Conservation (phyloP, 2,888 invertebrate species). For the Meteorus cinctellus region DNA sequence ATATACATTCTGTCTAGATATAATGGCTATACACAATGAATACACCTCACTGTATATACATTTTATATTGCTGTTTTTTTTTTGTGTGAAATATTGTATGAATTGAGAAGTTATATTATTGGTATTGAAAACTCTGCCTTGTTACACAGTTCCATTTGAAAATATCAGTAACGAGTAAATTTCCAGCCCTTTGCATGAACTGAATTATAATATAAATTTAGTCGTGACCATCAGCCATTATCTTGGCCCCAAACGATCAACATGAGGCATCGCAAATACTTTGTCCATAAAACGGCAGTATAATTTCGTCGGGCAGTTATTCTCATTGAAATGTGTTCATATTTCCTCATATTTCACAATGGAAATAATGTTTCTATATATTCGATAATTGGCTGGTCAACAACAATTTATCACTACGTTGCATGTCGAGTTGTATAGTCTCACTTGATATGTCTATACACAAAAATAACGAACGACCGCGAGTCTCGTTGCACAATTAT, state of each 20-base stretch:
- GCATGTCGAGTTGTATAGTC: background rate
- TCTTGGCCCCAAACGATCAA: constrained; percentile 12
- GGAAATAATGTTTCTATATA: background rate
- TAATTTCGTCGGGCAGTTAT: constrained; percentile 6
- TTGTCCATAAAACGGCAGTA: background rate
- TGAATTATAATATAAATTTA: constrained; percentile 42
- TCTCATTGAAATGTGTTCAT: background rate
- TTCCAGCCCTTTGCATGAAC: background rate
- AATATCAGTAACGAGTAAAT: constrained; percentile 30
- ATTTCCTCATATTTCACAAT: background rate
- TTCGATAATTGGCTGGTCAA: background rate
- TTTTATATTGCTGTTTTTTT: background rate
- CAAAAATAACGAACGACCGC: constrained; percentile 1
- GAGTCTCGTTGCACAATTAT: background rate
- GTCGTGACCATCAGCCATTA: constrained; percentile 24
- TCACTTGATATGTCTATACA: background rate
- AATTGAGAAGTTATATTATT: background rate
- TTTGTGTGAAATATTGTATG: background rate
- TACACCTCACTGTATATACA: no score
- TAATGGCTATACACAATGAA: no score
- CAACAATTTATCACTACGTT: background rate
- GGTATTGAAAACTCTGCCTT: constrained; percentile 21
- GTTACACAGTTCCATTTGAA: constrained; percentile 36
- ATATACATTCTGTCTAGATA: no score
- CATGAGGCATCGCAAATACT: constrained; percentile 11